Evolutionary conservation across 1,140 invertebrate genomes (phyloP).

Genomic region (Acromyrmex echinatior): DNA sequence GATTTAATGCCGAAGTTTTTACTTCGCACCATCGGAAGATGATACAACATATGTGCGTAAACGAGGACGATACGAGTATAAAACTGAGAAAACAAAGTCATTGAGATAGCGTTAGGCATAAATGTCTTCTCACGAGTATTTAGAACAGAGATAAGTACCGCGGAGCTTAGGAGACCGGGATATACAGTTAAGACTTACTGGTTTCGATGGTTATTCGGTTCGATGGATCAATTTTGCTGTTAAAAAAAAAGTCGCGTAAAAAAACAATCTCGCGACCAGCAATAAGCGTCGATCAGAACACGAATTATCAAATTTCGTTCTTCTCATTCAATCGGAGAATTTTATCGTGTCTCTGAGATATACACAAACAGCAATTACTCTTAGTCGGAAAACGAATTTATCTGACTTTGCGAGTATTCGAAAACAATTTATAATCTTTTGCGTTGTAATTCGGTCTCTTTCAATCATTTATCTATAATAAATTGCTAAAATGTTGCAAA

Average conservation of each 20-base stretch:
- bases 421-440: slow-evolving; percentile 39
- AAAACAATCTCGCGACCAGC: slow-evolving; percentile 35
- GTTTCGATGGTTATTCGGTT: neutral
- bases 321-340: slow-evolving; percentile 4
- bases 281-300: neutral
- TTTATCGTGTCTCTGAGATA: slow-evolving; percentile 26
- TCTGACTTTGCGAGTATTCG: neutral
- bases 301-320: slow-evolving; percentile 33
- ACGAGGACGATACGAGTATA: slow-evolving; percentile 20
- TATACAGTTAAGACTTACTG: slow-evolving; percentile 27
- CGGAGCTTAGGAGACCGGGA: slow-evolving; percentile 27
- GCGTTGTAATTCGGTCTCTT: neutral
- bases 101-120: slow-evolving; percentile 54
- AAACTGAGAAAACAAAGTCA: slow-evolving; percentile 61
- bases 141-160: slow-evolving; percentile 51
- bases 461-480: neutral
- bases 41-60: slow-evolving; percentile 40
- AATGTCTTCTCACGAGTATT: slow-evolving; percentile 63
- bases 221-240: slow-evolving; percentile 11
- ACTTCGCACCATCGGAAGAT: slow-evolving; percentile 52
- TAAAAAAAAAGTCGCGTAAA: neutral
- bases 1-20: slow-evolving; percentile 44
- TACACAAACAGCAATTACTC: slow-evolving; percentile 13
- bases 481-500: slow-evolving; percentile 17
- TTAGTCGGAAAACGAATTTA: slow-evolving; percentile 6